Evolutionary conservation across 2,797 vertebrate genomes (phyloP), one percentile per base, ranked within the genome.

Genomic region (Tapirus indicus): DNA sequence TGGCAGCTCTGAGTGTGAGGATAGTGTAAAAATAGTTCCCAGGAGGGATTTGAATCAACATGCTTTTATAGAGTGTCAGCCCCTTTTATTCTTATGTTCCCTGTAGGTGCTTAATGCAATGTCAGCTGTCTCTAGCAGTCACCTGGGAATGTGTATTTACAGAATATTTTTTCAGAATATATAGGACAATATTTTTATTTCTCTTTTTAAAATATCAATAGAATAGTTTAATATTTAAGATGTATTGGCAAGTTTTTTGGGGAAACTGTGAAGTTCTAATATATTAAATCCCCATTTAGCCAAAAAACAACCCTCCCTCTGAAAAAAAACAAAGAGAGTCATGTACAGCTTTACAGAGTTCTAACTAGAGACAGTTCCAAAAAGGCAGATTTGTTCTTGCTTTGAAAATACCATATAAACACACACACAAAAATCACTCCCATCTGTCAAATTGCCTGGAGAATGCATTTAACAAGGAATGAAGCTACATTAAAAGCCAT

Each of bases 401-500:
- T 97, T 97, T 97, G 80, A 79, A 97, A 97, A 95, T 86, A 95
- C 8, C 66, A 83, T 71, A 68, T 58, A 92, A 88, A 95, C 68
- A 93, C 18, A 10, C 27, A 69, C 11, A 41, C 10, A 25, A 0
- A 72, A 20, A 41, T n/a, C 27, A 92, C 20, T 71, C 92, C 87
- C 95, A 97, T 94, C 90, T 97, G 93, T 94, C 96, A 96, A 23
- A 80, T 84, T 97, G 84, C 88, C 92, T 80, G 27, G 80, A 97
- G 94, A 92, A 90, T 83, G 32, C 29, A 88, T 91, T 95, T 97
- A 97, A 95, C 92, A 95, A 95, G 60, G 20, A 96, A 95, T 69
- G 64, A 88, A 95, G 23, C 52, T 97, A 92, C 88, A 89, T 97
- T 94, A 95, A 96, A 94, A 38, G n/a, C 71, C 78, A 96, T 97